Evolutionary conservation across 2,113 vertebrate genomes (phyloP).

Genomic region (Cephalopholis sonnerati): DNA sequence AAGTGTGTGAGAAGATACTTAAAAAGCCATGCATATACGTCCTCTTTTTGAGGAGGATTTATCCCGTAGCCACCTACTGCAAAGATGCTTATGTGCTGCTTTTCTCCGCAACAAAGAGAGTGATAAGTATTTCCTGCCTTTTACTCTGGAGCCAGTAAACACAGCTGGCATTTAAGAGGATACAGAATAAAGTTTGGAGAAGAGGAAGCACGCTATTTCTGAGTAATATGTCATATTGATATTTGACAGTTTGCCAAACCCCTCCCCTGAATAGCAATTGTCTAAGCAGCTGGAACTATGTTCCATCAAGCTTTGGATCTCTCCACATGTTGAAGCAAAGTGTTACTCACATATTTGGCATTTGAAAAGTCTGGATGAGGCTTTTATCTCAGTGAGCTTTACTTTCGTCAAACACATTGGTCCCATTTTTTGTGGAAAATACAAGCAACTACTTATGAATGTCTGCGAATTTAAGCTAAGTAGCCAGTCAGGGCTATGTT

Average conservation of each 20-base stretch:
- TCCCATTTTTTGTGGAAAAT: too few relatives aligned
- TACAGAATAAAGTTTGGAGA: slow-evolving; percentile 24
- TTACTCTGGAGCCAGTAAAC: slow-evolving; percentile 28
- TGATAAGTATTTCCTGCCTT: slow-evolving; percentile 29
- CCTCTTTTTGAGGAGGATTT: slow-evolving; percentile 40
- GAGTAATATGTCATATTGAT: slow-evolving; percentile 1
- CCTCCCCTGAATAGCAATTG: background rate
- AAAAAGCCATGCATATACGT: slow-evolving; percentile 27
- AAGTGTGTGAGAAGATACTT: slow-evolving; percentile 40
- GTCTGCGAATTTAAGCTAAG: too few relatives aligned
- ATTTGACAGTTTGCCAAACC: slow-evolving; percentile 1
- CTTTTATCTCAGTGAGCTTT: too few relatives aligned
- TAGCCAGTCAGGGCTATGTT: too few relatives aligned
- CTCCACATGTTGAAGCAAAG: background rate
- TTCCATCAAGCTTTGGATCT: background rate
- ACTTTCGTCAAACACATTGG: too few relatives aligned
- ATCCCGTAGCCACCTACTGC: slow-evolving; percentile 45
- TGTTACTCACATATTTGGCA: too few relatives aligned
- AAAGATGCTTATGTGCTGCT: slow-evolving; percentile 30
- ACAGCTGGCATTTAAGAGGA: slow-evolving; percentile 19
- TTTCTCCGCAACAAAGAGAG: slow-evolving; percentile 31
- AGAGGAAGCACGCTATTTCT: background rate
- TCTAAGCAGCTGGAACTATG: background rate
- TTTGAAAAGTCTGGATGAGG: background rate
- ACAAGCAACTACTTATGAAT: too few relatives aligned